Conservation (phyloP, 2,113 vertebrate species). For the Aspiorhynchus laticeps region DNA sequence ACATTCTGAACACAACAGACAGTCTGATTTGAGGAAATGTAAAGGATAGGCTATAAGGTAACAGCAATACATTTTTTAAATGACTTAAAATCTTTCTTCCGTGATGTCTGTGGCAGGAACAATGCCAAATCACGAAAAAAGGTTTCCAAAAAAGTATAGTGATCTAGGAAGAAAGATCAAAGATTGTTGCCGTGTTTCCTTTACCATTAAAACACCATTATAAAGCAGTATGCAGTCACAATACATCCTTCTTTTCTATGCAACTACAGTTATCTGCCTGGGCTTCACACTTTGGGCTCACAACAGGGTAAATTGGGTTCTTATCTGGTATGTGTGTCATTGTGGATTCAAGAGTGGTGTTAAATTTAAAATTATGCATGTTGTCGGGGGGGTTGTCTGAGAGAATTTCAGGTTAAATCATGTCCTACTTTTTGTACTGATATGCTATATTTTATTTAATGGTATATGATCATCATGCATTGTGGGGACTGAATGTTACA, state of each 20-base stretch:
- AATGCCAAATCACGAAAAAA: background rate
- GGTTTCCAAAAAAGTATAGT: background rate
- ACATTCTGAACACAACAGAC: background rate
- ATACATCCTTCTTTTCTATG: background rate
- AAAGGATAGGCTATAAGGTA: background rate
- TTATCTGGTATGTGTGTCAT: slow-evolving; percentile 15
- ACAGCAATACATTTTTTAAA: background rate
- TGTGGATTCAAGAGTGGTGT: background rate
- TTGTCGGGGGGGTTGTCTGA: background rate
- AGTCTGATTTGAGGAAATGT: background rate
- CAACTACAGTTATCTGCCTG: background rate
- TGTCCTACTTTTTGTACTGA: background rate
- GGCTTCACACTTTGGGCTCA: slow-evolving; percentile 27
- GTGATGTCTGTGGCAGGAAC: background rate
- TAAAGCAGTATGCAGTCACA: slow-evolving; percentile 11
- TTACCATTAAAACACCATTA: slow-evolving; percentile 23
- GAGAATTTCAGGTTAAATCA: slow-evolving; percentile 3
- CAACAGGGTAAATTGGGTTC: slow-evolving; percentile 19
- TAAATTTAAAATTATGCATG: slow-evolving; percentile 4
- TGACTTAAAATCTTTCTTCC: background rate
- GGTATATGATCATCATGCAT: background rate
- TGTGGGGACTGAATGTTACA: background rate
- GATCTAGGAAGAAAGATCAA: slow-evolving; percentile 5
- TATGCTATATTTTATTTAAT: background rate
- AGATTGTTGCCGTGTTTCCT: background rate